Conservation (phyloP, 2,888 invertebrate species). For the Trichopoda pennipes region DNA sequence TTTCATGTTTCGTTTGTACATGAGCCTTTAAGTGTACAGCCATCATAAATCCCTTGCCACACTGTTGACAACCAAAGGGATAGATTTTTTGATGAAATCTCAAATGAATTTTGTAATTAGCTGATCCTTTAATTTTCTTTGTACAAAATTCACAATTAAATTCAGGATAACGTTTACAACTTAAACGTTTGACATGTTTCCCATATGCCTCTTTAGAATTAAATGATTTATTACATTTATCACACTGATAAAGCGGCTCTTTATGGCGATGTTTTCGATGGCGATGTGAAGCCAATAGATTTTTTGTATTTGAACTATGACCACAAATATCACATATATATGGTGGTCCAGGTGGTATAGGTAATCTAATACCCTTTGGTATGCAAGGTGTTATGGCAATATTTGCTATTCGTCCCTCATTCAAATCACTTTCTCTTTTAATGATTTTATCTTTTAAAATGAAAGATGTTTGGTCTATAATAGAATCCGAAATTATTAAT, state of each 20-base stretch:
- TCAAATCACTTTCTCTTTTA: background rate
- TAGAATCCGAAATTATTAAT: conserved; percentile 27
- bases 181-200: conserved; percentile 63
- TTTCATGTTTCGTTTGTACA: conserved; percentile 70
- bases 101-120: conserved; percentile 70
- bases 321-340: conserved; percentile 69
- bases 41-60: conserved; percentile 70
- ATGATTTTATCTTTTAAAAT: background rate
- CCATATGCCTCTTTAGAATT: conserved; percentile 51
- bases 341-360: conserved; percentile 60
- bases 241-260: conserved; percentile 49
- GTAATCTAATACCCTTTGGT: conserved; percentile 26
- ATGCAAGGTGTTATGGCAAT: conserved; percentile 11
- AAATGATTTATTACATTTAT: conserved; percentile 65
- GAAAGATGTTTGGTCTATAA: conserved; percentile 20
- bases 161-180: conserved; percentile 67
- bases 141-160: conserved; percentile 69
- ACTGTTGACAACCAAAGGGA: conserved; percentile 68
- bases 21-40: conserved; percentile 67
- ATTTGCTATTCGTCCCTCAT: conserved; percentile 9
- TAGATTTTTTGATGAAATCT: conserved; percentile 71
- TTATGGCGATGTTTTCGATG: conserved; percentile 69
- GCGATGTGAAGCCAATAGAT: conserved; percentile 69
- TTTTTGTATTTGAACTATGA: conserved; percentile 53
- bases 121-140: conserved; percentile 65